phyloP scores from a whole-genome alignment of 92 coral and sea anemone species.

The Metridium senile region DNA sequence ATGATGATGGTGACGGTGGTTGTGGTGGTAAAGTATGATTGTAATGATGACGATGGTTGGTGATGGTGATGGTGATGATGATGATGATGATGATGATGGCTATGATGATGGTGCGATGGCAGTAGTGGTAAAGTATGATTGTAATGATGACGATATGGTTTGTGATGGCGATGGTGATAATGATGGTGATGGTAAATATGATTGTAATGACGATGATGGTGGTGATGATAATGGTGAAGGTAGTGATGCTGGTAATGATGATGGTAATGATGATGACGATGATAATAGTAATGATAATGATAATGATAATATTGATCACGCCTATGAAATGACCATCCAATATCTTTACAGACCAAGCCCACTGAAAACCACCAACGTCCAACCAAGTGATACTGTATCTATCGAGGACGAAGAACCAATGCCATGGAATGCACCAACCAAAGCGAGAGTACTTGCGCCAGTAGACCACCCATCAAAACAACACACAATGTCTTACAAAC shows the following conservation, averaged over 20 bases:
- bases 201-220: no score
- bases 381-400: not conserved
- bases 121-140: no score
- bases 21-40: no score
- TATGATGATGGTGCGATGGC: no score
- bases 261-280: not conserved
- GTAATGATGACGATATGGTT: no score
- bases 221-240: no score
- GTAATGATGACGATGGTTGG: no score
- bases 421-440: not conserved
- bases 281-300: not conserved
- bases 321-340: no score
- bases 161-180: not conserved
- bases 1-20: not conserved
- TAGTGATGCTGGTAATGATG: not conserved
- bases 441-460: conserved; percentile 33
- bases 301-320: not conserved
- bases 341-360: not conserved
- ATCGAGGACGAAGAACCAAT: not conserved
- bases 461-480: conserved; percentile 39
- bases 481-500: conserved; percentile 9
- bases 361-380: not conserved
- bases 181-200: no score
- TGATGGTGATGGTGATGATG: no score
- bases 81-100: no score